phyloP scores from a whole-genome alignment of 2,888 invertebrate species.

The Nephrocerus scutellatus region DNA sequence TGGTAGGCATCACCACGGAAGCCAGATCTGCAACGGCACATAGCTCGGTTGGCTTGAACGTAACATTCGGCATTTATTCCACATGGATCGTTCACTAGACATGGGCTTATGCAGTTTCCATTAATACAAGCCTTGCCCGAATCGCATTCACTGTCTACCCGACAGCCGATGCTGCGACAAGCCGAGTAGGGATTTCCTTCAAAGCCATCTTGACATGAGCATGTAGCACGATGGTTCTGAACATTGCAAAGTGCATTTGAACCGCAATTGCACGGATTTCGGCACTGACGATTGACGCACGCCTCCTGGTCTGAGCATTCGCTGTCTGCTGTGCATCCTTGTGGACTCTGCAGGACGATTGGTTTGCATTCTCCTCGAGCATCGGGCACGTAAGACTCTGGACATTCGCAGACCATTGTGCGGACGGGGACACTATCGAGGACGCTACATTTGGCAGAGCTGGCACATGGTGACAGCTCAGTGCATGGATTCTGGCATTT shows the following conservation, averaged over 20 bases:
- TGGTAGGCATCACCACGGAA: slow-evolving; percentile 72
- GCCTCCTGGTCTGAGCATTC: slow-evolving; percentile 74
- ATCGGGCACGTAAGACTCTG: slow-evolving; percentile 76
- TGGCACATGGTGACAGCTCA: slow-evolving; percentile 67
- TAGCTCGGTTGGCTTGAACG: slow-evolving; percentile 62
- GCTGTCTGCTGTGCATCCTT: slow-evolving; percentile 70
- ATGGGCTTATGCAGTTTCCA: slow-evolving; percentile 79
- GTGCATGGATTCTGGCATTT: slow-evolving; percentile 73
- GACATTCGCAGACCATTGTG: slow-evolving; percentile 83
- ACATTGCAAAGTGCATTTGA: slow-evolving; percentile 75
- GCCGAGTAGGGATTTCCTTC: slow-evolving; percentile 80
- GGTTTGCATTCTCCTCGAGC: slow-evolving; percentile 71
- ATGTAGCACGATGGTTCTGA: slow-evolving; percentile 76
- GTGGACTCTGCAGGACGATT: slow-evolving; percentile 60
- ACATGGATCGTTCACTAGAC: slow-evolving; percentile 71
- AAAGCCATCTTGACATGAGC: slow-evolving; percentile 75
- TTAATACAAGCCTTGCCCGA: slow-evolving; percentile 77
- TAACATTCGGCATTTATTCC: slow-evolving; percentile 78
- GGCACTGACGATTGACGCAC: slow-evolving; percentile 78
- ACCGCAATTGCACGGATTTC: slow-evolving; percentile 84
- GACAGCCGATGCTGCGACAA: slow-evolving; percentile 76
- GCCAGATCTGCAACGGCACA: slow-evolving; percentile 75
- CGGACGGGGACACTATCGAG: slow-evolving; percentile 78
- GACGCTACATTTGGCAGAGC: slow-evolving; percentile 70
- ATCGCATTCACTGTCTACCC: slow-evolving; percentile 75